Conservation (phyloP, 2,113 vertebrate genomes). For the Corvus cornix region DNA sequence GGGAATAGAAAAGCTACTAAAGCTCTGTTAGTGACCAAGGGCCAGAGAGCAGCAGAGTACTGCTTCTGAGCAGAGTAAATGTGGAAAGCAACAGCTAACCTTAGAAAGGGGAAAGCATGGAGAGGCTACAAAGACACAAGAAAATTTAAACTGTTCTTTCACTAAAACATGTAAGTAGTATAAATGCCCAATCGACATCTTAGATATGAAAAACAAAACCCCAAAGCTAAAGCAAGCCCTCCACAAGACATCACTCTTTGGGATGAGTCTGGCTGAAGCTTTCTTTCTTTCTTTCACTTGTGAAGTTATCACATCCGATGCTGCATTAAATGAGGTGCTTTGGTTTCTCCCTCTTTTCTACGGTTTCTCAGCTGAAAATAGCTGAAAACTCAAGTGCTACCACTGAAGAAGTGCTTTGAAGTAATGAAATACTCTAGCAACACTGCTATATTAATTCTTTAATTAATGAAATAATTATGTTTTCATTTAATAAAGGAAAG, state of each 20-base stretch:
- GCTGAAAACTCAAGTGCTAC: not conserved
- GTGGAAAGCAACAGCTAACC: not conserved
- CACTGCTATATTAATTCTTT: not conserved
- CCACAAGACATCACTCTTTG: not conserved
- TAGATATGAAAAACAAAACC: fast-evolving
- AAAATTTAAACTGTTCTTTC: not conserved
- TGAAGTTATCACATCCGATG: not conserved
- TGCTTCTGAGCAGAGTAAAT: not conserved
- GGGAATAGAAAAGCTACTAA: not conserved
- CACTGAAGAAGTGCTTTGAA: not conserved
- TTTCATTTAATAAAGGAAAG: not conserved
- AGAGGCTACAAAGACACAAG: not conserved
- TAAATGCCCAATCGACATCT: not conserved
- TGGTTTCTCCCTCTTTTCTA: not conserved
- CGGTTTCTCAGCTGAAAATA: not conserved
- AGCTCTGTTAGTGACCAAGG: not conserved
- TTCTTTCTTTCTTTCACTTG: not conserved
- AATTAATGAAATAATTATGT: not conserved
- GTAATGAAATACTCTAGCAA: not conserved
- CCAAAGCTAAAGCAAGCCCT: not conserved
- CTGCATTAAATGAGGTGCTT: not conserved
- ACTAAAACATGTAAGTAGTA: not conserved
- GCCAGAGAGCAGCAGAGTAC: conserved; percentile 1
- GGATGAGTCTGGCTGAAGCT: fast-evolving
- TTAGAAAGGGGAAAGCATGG: not conserved